Conservation (phyloP, 2,797 vertebrate genomes). For the Discoglossus pictus region DNA sequence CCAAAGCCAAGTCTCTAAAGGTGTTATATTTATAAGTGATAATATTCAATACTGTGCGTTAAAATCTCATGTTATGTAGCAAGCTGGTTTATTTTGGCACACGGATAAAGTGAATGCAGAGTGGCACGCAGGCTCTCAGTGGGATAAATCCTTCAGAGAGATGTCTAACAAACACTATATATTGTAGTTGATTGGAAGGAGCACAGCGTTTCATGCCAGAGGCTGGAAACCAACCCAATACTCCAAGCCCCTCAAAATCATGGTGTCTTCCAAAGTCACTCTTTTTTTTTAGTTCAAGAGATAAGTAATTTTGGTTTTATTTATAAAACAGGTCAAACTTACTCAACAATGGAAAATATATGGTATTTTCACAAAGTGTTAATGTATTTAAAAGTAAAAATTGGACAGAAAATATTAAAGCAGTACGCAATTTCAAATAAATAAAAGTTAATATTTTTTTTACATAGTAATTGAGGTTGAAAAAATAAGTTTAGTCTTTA, state of each 20-base stretch:
- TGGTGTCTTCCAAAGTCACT: slow-evolving; percentile 16
- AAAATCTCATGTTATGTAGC: not conserved
- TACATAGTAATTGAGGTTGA: too few relatives aligned
- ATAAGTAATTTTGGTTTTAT: slow-evolving; percentile 10
- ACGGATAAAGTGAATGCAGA: slow-evolving; percentile 9
- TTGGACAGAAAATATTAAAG: too few relatives aligned
- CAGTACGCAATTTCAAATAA: too few relatives aligned
- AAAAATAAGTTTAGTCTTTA: too few relatives aligned
- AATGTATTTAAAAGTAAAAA: too few relatives aligned
- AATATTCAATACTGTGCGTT: not conserved
- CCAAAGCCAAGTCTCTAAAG: not conserved
- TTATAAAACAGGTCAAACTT: slow-evolving; percentile 20
- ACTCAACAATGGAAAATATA: too few relatives aligned
- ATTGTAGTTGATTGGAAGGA: slow-evolving; percentile 8
- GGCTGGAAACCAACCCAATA: slow-evolving; percentile 6
- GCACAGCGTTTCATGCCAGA: not conserved
- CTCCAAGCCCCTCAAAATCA: slow-evolving; percentile 4
- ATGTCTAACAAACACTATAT: slow-evolving; percentile 6
- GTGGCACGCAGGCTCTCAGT: not conserved
- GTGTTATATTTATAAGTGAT: too few relatives aligned
- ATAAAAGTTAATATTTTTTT: too few relatives aligned
- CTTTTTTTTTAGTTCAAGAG: slow-evolving; percentile 15
- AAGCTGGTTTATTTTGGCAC: slow-evolving; percentile 12
- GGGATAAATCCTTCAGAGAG: slow-evolving; percentile 11
- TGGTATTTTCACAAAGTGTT: too few relatives aligned